These are phyloP conservation scores for Nycteola revayana DNA, from an alignment of 2,888 invertebrate genomes.

Conservation along the genomic window DNA sequence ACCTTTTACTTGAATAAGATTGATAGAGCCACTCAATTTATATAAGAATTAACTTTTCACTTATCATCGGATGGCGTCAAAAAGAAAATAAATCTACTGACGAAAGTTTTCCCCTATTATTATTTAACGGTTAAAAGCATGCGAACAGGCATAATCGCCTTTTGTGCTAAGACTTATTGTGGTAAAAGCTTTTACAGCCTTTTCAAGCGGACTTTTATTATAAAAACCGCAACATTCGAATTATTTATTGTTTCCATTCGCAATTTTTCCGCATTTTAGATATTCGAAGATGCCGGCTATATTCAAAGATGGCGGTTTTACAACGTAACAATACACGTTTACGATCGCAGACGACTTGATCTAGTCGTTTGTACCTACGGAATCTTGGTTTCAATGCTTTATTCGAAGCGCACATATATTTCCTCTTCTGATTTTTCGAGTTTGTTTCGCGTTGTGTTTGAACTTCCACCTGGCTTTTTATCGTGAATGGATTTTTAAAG, in stretches of 20 bases:
- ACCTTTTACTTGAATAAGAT: no score
- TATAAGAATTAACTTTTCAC: background rate
- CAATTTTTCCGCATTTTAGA: constrained; percentile 51
- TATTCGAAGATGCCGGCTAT: constrained; percentile 36
- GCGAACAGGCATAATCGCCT: constrained; percentile 65
- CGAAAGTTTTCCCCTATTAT: constrained; percentile 33
- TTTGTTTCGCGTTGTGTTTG: constrained; percentile 10
- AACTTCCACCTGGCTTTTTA: constrained; percentile 18
- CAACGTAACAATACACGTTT: constrained; percentile 30
- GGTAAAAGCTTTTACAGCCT: constrained; percentile 63
- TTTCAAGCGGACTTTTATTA: constrained; percentile 57
- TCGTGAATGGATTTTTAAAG: constrained; percentile 11
- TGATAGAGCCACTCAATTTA: no score
- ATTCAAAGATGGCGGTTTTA: constrained; percentile 23
- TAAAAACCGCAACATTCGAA: constrained; percentile 61
- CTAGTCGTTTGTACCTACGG: constrained; percentile 31
- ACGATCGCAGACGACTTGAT: constrained; percentile 33
- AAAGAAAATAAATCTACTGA: constrained; percentile 28
- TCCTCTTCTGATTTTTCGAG: constrained; percentile 24
- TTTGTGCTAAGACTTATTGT: constrained; percentile 66
- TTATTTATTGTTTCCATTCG: constrained; percentile 68
- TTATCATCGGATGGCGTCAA: constrained; percentile 12
- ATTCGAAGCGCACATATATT: constrained; percentile 14
- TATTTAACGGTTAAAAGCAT: constrained; percentile 54
- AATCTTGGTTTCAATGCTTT: constrained; percentile 20